phyloP scores from a whole-genome alignment of 2,797 vertebrate species.

The Lutra lutra region DNA sequence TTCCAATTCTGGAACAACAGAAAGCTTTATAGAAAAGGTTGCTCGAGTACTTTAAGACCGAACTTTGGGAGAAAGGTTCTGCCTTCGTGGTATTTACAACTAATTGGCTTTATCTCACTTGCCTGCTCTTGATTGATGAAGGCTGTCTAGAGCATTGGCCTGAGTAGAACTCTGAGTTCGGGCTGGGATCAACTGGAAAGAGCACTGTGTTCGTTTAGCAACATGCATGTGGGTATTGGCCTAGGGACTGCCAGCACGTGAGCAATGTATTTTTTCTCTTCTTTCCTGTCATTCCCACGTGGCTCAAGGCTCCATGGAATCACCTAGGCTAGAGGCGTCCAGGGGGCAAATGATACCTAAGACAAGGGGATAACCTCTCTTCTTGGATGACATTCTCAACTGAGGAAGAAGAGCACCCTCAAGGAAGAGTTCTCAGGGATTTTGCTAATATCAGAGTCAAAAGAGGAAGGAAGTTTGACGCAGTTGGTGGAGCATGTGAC shows the following conservation, averaged over 20 bases:
- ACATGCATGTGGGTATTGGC: fast-evolving
- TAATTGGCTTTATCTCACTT: constrained; percentile 48
- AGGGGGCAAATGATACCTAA: background rate
- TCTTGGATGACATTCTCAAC: background rate
- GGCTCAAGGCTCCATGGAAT: background rate
- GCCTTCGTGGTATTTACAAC: background rate
- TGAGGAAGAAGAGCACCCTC: background rate
- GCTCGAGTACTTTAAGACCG: background rate
- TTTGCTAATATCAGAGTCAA: background rate
- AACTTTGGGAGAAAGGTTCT: constrained; percentile 38
- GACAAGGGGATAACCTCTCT: background rate
- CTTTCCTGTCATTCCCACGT: background rate
- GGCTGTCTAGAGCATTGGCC: background rate
- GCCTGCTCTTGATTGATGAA: constrained; percentile 6
- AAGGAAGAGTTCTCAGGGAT: background rate
- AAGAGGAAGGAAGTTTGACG: background rate
- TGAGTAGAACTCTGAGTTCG: background rate
- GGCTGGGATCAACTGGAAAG: background rate
- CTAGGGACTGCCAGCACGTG: no score
- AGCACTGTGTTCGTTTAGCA: background rate
- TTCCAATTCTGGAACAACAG: background rate
- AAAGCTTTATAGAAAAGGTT: background rate
- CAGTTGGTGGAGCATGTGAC: fast-evolving
- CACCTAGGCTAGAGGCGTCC: background rate
- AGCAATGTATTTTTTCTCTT: background rate